Conservation (phyloP, 2,888 invertebrate species). For the Microchrysa polita region DNA sequence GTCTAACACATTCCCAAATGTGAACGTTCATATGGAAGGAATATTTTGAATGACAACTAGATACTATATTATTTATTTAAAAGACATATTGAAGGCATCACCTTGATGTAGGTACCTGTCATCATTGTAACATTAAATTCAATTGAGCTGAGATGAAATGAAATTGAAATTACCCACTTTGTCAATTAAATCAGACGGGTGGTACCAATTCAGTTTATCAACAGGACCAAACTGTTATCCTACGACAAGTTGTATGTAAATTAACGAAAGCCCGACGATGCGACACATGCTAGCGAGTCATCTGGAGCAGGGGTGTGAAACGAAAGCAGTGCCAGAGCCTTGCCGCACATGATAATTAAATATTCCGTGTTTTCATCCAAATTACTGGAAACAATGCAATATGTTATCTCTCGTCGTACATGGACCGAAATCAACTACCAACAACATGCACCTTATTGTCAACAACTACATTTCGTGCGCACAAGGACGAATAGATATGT, state of each 20-base stretch:
- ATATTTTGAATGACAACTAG: too few relatives aligned
- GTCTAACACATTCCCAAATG: too few relatives aligned
- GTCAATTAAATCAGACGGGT: constrained; percentile 49
- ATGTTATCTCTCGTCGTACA: constrained; percentile 47
- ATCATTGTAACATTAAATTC: constrained; percentile 28
- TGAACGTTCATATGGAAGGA: neutral
- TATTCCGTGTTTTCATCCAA: constrained; percentile 50
- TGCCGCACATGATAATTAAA: constrained; percentile 50
- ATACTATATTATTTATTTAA: too few relatives aligned
- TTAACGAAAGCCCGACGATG: constrained; percentile 32
- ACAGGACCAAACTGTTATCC: constrained; percentile 29
- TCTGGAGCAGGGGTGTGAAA: neutral
- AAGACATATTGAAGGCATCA: too few relatives aligned
- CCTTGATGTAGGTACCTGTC: too few relatives aligned
- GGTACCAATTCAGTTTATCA: constrained; percentile 39
- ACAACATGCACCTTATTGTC: constrained; percentile 43
- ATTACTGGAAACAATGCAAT: constrained; percentile 50
- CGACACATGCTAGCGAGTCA: neutral
- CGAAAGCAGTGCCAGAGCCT: constrained; percentile 21
- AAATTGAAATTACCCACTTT: constrained; percentile 47
- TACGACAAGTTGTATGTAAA: constrained; percentile 45
- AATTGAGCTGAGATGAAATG: constrained; percentile 19
- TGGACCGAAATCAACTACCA: constrained; percentile 39
- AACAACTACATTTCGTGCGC: constrained; percentile 41
- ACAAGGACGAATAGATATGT: constrained; percentile 41